Evolutionary conservation across 1,140 invertebrate genomes (phyloP), one percentile per base, ranked within the genome.

Genomic region (Marisa cornuarietis): DNA sequence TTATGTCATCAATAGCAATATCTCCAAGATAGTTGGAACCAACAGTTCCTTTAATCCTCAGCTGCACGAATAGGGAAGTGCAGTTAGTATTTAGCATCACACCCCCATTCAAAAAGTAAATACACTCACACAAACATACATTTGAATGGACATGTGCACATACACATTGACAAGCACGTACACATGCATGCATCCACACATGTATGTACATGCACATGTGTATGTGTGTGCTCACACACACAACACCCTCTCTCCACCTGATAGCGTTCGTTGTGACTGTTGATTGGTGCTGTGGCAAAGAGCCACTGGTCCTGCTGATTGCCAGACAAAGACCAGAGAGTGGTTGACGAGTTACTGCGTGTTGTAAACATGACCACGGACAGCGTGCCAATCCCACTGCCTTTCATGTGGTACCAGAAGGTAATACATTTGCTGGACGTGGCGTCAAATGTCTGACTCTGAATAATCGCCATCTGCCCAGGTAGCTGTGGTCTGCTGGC

Each of bases 401-500:
- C 95, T 83, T 92, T 95, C 95, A 96, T 96, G 85, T 95, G 94
- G 85, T 92, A 94, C 92, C 93, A 96, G 88, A 96, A 95, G 18
- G 83, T 83, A 20, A 90, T 69, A 81, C 88, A 90, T n/a, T 66
- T 69, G n/a, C 16, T 49, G 72, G 80, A 83, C 8, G 83, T 85
- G 3, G 84, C 80, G 13, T 84, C 79, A 52, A 89, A 87, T 18
- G 82, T 74, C 58, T 85, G 79, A 76, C 87, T 90, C n/a, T 84
- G 74, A 0, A 91, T 83, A 58, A 83, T 82, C 14, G 89, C 89
- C 63, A 81, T 84, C 76, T 89, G 85, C n/a, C 85, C 85, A 13
- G 62, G 66, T 58, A 66, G 71, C 42, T 79, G 74, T 31, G 79
- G 81, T 14, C 42, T n/a, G 54, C 79, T 83, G 13, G 85, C 77